Evolutionary conservation across 2,113 vertebrate species (phyloP).

Genomic region (Gila orcuttii): DNA sequence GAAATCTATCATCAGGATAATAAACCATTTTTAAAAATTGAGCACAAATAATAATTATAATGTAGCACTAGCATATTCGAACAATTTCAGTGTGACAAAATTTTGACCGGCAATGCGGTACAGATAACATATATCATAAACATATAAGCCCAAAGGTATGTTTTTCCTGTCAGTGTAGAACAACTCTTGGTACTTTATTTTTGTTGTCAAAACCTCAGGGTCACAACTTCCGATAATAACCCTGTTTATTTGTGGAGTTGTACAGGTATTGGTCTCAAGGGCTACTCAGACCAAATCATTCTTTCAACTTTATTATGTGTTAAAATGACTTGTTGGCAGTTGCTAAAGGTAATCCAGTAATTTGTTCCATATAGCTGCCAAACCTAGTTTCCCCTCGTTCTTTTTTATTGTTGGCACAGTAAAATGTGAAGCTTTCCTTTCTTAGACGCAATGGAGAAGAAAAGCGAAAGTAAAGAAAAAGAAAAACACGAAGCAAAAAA

Average conservation of each 20-base stretch:
- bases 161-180: neutral
- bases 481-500: constrained; percentile 49
- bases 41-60: neutral
- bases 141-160: neutral
- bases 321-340: constrained; percentile 78
- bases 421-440: constrained; percentile 41
- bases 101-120: neutral
- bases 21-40: neutral
- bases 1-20: neutral
- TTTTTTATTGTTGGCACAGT: constrained; percentile 68
- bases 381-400: constrained; percentile 71
- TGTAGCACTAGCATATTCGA: neutral
- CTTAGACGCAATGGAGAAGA: constrained; percentile 39
- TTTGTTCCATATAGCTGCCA: constrained; percentile 78
- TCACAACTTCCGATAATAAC: constrained; percentile 45
- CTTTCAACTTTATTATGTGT: constrained; percentile 79
- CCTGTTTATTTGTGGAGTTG: constrained; percentile 56
- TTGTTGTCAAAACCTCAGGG: constrained; percentile 43
- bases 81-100: neutral
- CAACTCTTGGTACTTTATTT: constrained; percentile 40
- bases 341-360: constrained; percentile 78
- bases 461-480: constrained; percentile 49
- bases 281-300: constrained; percentile 56
- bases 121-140: neutral
- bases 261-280: constrained; percentile 52